phyloP scores from a whole-genome alignment of 2,888 invertebrate genomes.

The Himalopsyche kuldschensis region DNA sequence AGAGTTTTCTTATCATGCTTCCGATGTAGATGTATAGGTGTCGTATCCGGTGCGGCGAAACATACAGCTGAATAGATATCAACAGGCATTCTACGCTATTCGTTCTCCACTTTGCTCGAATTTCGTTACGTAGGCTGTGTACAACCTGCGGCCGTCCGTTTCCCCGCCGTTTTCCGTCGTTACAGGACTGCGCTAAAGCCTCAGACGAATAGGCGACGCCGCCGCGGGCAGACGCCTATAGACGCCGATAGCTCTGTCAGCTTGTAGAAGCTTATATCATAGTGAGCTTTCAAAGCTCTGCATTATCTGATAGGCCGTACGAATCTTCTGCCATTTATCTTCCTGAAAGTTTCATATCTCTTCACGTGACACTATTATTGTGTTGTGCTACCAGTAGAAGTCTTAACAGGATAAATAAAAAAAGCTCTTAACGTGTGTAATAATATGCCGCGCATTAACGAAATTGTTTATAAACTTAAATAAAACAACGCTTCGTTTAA shows the following conservation, averaged over 20 bases:
- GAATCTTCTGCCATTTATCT: background rate
- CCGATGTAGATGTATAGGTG: background rate
- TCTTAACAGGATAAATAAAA: background rate
- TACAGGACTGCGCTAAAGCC: constrained; percentile 14
- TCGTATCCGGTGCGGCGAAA: background rate
- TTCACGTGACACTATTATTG: background rate
- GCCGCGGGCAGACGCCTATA: constrained; percentile 31
- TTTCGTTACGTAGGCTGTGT: background rate
- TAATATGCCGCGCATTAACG: background rate
- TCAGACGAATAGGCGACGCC: constrained; percentile 38
- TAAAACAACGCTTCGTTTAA: background rate
- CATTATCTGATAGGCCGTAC: background rate
- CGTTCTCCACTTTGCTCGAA: background rate
- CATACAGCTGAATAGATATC: constrained; percentile 14
- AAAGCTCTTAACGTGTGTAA: background rate
- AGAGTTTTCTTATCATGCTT: background rate
- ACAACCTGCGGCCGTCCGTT: background rate
- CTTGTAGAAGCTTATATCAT: background rate
- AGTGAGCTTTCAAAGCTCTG: constrained; percentile 2
- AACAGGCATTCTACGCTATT: constrained; percentile 25
- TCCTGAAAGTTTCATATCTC: background rate
- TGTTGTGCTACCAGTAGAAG: background rate
- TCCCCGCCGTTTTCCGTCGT: background rate
- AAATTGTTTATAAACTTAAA: background rate
- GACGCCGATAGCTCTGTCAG: constrained; percentile 11